A percentile compares a stretch with the other conserved stretches of the same genome.
phyloP scores from a whole-genome alignment of 2,888 invertebrate species.

The Hedya salicella region DNA sequence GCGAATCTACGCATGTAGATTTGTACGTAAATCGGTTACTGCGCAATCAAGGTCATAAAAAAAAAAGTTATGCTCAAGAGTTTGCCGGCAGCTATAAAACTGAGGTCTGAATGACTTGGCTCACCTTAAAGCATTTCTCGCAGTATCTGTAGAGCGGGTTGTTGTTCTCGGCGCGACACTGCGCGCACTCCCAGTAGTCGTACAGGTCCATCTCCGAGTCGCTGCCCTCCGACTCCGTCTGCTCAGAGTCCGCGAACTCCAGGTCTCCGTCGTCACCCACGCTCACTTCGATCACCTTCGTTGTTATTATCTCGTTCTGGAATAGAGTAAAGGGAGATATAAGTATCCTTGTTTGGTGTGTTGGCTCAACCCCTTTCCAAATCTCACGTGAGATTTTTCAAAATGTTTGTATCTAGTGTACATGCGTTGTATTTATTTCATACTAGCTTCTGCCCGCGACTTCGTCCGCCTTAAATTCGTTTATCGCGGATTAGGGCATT shows the following conservation, averaged over 20 bases:
- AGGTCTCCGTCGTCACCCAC: slow-evolving; percentile 71
- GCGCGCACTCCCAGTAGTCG: slow-evolving; percentile 87
- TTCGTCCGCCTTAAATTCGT: no score
- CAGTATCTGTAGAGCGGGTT: slow-evolving; percentile 88
- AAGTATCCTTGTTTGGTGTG: neutral
- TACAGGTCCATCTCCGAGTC: slow-evolving; percentile 83
- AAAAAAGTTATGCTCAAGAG: no score
- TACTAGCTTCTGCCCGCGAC: no score
- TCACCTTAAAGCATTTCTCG: slow-evolving; percentile 89
- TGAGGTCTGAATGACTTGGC: neutral
- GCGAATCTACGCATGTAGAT: no score
- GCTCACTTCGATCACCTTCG: slow-evolving; percentile 70
- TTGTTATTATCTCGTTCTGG: slow-evolving; percentile 75
- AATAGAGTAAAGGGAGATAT: slow-evolving; percentile 47
- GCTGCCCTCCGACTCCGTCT: slow-evolving; percentile 64
- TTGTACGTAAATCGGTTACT: no score
- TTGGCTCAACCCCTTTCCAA: no score
- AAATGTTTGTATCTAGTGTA: no score
- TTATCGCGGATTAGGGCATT: no score
- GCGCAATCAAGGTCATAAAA: no score
- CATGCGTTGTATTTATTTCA: no score
- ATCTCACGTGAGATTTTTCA: no score
- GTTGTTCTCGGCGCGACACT: slow-evolving; percentile 86
- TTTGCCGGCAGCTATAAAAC: neutral
- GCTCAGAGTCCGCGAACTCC: slow-evolving; percentile 77